Conservation (phyloP, 1,140 invertebrate genomes). For the Scaptomyza graminum region DNA sequence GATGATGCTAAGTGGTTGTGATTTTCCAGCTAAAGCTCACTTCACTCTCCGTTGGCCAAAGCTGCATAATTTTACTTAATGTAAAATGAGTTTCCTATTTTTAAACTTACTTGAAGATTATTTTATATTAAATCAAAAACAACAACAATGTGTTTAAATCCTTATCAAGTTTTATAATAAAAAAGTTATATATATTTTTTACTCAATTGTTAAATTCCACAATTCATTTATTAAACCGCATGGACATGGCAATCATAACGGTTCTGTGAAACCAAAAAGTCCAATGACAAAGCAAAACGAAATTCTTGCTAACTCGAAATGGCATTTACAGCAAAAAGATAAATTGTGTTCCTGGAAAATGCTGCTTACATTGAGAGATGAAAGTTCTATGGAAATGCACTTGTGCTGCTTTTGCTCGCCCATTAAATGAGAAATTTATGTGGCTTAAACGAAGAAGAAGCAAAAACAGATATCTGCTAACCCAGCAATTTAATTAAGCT, state of each 20-base stretch:
- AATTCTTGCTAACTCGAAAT: background rate
- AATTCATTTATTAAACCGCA: too few species aligned
- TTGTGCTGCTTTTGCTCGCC: slow-evolving; percentile 3
- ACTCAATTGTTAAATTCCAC: too few species aligned
- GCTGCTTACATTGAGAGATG: background rate
- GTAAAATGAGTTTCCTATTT: background rate
- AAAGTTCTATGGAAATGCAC: slow-evolving; percentile 8
- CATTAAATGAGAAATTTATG: slow-evolving; percentile 50
- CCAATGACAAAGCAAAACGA: too few species aligned
- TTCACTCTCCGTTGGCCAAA: background rate
- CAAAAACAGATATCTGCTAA: slow-evolving; percentile 7
- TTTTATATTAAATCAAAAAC: too few species aligned
- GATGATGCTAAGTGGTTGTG: slow-evolving; percentile 10
- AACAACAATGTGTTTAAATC: too few species aligned
- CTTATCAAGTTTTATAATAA: too few species aligned
- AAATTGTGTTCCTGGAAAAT: background rate
- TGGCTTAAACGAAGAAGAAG: background rate
- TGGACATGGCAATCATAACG: too few species aligned
- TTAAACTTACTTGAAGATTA: too few species aligned
- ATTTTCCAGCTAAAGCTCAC: background rate
- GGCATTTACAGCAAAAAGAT: background rate
- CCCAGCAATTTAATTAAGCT: slow-evolving; percentile 70
- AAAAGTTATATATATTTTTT: too few species aligned
- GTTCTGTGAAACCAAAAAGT: too few species aligned
- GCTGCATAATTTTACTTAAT: background rate